These are phyloP conservation scores for Noctua janthina DNA, from an alignment of 2,888 invertebrate species.

Conservation along the genomic window DNA sequence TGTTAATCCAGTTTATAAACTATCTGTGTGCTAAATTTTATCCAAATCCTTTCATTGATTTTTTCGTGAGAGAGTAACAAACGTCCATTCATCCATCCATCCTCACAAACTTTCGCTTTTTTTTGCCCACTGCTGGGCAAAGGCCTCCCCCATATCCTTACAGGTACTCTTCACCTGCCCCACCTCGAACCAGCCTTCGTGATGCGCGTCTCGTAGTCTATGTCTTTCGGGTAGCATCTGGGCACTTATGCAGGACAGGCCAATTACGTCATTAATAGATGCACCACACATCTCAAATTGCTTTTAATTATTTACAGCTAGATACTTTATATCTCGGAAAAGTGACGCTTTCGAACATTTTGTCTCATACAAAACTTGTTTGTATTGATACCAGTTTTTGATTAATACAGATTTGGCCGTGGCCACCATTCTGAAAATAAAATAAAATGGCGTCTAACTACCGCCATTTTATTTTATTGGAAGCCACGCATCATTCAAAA, in stretches of 20 bases:
- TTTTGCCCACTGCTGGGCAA: too few species aligned
- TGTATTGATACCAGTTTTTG: background rate
- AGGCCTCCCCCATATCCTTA: too few species aligned
- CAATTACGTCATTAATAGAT: slow-evolving; percentile 1
- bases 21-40: too few species aligned
- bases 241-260: background rate
- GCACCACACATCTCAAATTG: background rate
- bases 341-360: background rate
- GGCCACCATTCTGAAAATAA: too few species aligned
- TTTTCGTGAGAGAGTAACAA: too few species aligned
- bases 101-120: too few species aligned
- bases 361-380: background rate
- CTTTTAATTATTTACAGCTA: background rate
- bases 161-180: too few species aligned
- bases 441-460: background rate
- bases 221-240: too few species aligned
- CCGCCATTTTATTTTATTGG: background rate
- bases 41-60: too few species aligned
- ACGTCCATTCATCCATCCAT: too few species aligned
- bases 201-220: background rate
- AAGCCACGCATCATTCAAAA: background rate
- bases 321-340: background rate
- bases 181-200: too few species aligned
- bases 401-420: background rate
- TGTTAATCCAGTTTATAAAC: too few species aligned